These are phyloP conservation scores for Galaxias olidus DNA, from an alignment of 2,797 vertebrate genomes.

Conservation along the genomic window DNA sequence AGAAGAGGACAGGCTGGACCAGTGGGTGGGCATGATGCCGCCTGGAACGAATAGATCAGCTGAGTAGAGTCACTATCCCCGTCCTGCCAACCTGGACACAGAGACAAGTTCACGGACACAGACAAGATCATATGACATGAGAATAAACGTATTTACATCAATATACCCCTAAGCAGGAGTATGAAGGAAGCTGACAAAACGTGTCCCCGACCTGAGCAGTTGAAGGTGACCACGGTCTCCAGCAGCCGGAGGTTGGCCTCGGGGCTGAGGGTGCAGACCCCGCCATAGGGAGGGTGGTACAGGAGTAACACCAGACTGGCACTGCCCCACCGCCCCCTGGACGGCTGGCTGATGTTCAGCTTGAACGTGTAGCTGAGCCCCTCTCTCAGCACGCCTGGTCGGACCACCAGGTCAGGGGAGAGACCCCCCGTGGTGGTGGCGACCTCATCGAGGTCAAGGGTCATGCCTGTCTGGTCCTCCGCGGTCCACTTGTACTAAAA, in stretches of 20 bases:
- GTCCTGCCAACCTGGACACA: slow-evolving; percentile 71
- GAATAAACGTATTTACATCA: not conserved
- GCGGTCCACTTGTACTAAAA: slow-evolving; percentile 70
- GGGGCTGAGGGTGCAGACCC: slow-evolving; percentile 70
- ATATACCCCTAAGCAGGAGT: too few relatives aligned
- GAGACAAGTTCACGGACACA: slow-evolving; percentile 11
- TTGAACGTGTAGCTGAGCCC: slow-evolving; percentile 70
- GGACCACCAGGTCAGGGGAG: slow-evolving; percentile 65
- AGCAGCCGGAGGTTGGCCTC: slow-evolving; percentile 59
- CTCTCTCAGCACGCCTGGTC: slow-evolving; percentile 58
- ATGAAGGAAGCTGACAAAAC: not conserved
- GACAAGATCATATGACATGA: not conserved
- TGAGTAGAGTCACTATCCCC: slow-evolving; percentile 60
- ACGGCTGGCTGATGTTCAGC: slow-evolving; percentile 63
- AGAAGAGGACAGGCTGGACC: slow-evolving; percentile 56
- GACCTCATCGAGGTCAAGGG: slow-evolving; percentile 59
- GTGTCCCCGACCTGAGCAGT: slow-evolving; percentile 69
- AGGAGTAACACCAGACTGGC: slow-evolving; percentile 59
- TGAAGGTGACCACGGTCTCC: slow-evolving; percentile 72
- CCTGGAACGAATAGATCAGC: slow-evolving; percentile 77
- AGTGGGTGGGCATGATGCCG: slow-evolving; percentile 54
- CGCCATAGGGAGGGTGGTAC: slow-evolving; percentile 68
- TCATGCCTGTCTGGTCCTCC: slow-evolving; percentile 50
- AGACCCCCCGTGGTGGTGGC: slow-evolving; percentile 59
- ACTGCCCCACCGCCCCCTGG: slow-evolving; percentile 59